Percentiles rank a stretch among this genome's conserved stretches.
phyloP scores from a whole-genome alignment of 2,797 vertebrate genomes.

The Acridotheres tristis region DNA sequence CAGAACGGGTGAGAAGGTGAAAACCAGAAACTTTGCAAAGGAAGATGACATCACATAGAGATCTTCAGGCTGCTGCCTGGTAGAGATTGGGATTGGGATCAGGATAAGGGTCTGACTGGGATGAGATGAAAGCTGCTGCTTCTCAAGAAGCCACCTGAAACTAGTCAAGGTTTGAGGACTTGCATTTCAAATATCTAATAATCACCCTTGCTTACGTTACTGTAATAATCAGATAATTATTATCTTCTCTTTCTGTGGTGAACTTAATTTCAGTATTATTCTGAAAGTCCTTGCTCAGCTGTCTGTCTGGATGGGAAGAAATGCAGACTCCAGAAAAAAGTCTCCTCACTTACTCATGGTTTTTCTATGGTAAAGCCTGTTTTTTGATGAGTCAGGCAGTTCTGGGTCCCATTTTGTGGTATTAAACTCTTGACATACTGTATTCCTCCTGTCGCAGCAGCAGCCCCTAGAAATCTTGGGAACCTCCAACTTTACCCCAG shows the following conservation, averaged over 20 bases:
- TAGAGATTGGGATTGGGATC: background rate
- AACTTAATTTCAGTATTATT: background rate
- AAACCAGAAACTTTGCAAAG: background rate
- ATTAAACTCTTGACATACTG: background rate
- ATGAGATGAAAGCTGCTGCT: background rate
- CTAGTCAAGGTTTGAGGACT: background rate
- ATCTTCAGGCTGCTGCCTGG: background rate
- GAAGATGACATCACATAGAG: rapidly evolving
- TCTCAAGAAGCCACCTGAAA: background rate
- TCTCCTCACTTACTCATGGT: background rate
- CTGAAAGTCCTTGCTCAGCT: background rate
- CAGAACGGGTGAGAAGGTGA: background rate
- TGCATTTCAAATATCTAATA: background rate
- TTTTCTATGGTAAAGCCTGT: background rate
- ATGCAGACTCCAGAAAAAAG: background rate
- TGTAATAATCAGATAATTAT: background rate
- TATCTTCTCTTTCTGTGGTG: background rate
- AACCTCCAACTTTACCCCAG: background rate
- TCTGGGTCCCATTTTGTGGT: background rate
- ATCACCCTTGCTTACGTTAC: background rate
- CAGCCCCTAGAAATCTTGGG: background rate
- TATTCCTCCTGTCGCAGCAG: background rate
- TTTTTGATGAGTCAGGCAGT: background rate
- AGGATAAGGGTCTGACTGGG: background rate
- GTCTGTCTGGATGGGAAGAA: background rate